These are phyloP conservation scores for Gallinago nigripennis DNA, from an alignment of 2,797 vertebrate genomes.

Conservation along the genomic window DNA sequence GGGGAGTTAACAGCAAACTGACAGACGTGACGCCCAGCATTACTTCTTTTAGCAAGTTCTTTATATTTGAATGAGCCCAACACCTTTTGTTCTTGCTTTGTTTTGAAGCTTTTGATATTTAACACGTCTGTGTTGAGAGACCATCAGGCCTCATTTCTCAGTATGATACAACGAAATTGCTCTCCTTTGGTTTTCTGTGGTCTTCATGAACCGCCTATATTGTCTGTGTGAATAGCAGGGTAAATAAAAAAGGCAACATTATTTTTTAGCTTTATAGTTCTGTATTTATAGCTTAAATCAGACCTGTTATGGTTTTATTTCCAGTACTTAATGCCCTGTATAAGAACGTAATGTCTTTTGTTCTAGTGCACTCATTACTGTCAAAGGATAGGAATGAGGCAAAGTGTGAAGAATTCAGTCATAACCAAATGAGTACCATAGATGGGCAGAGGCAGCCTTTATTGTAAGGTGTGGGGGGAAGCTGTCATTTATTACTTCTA, in stretches of 20 bases:
- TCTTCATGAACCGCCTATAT: not conserved
- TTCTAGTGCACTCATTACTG: not conserved
- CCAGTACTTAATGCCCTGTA: not conserved
- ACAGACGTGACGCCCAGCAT: not conserved
- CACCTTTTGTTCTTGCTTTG: not conserved
- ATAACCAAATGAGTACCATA: constrained; percentile 14
- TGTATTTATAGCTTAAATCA: not conserved
- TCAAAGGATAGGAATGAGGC: constrained; percentile 36
- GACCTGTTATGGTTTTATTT: not conserved
- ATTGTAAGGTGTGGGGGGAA: constrained; percentile 40
- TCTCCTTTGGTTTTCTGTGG: not conserved
- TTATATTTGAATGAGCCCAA: not conserved
- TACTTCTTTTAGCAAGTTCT: not conserved
- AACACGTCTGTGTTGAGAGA: not conserved
- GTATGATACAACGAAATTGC: not conserved
- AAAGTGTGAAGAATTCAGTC: not conserved
- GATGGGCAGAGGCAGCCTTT: constrained; percentile 39
- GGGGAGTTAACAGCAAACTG: not conserved
- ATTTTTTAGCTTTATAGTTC: not conserved
- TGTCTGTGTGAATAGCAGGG: not conserved
- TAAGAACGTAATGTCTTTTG: not conserved
- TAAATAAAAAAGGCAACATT: not conserved
- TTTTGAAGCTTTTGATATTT: not conserved
- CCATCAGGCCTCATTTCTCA: not conserved
- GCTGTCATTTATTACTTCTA: not conserved